Conservation (phyloP, 2,113 vertebrate species). For the rat (Rattus norvegicus) region DNA sequence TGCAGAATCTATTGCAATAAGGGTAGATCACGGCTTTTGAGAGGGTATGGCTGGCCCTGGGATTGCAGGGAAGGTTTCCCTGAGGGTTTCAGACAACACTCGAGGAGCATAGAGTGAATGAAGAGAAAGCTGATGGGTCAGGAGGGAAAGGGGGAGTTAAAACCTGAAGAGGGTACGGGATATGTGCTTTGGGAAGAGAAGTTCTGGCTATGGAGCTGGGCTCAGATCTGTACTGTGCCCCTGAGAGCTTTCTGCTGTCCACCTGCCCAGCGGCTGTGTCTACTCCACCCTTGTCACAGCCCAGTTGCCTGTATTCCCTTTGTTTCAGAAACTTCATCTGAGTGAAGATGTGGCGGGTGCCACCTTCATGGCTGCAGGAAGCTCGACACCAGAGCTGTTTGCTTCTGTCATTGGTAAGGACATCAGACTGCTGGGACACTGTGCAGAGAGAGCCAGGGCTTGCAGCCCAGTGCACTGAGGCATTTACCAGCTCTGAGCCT, state of each 20-base stretch:
- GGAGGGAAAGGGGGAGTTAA: background rate
- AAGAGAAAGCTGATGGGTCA: background rate
- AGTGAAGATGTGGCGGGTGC: constrained; percentile 98
- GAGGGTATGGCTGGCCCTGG: background rate
- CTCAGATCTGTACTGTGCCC: accelerated
- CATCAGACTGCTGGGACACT: background rate
- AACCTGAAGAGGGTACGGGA: background rate
- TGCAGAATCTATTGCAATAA: accelerated
- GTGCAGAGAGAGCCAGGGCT: background rate
- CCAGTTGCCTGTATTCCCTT: constrained; percentile 11
- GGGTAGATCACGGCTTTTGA: accelerated
- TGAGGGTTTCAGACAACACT: too few species aligned
- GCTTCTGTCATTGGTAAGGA: constrained; percentile 96
- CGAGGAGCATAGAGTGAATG: background rate
- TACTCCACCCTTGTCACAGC: accelerated
- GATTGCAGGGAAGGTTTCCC: background rate
- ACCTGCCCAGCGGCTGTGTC: accelerated
- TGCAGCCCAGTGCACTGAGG: background rate
- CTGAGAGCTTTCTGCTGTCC: accelerated
- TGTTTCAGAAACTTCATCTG: constrained; percentile 94
- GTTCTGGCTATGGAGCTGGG: accelerated
- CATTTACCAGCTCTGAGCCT: background rate
- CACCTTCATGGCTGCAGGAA: constrained; percentile 99
- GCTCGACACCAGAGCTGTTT: constrained; percentile 98
- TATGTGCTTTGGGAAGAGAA: accelerated